Percentiles rank a stretch among this genome's conserved stretches.
Evolutionary conservation across 2,113 vertebrate genomes (phyloP).

Genomic region (Tachuris rubrigastra): DNA sequence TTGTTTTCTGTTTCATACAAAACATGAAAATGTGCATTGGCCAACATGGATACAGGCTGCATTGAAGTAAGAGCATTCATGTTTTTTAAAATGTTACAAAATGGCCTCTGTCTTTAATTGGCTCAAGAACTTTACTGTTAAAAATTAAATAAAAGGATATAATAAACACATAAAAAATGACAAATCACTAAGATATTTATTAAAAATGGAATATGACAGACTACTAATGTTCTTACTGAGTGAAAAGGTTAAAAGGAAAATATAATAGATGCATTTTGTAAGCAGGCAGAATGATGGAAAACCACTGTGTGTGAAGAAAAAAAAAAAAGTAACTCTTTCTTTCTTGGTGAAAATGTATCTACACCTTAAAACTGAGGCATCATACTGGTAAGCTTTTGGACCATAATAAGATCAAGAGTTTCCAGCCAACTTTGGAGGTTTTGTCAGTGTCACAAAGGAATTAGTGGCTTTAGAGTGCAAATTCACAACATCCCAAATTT

Average conservation of each 20-base stretch:
- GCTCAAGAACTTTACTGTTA: neutral
- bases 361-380: neutral
- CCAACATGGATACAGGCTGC: neutral
- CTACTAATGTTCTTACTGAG: neutral
- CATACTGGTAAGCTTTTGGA: neutral
- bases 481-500: neutral
- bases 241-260: neutral
- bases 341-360: neutral
- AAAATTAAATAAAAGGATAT: neutral
- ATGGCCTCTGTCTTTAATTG: neutral
- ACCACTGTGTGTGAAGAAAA: neutral
- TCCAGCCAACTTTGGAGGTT: neutral
- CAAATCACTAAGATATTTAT: neutral
- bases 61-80: neutral
- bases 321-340: neutral
- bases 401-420: accelerated
- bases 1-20: neutral
- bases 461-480: neutral
- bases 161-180: neutral
- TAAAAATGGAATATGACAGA: neutral
- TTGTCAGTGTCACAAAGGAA: neutral
- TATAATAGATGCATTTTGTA: neutral
- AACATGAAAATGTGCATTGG: neutral
- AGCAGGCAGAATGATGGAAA: neutral
- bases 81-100: neutral